Percentiles rank a stretch among this genome's conserved stretches.
Evolutionary conservation across 2,888 invertebrate species (phyloP).

Genomic region (Acheta domesticus): DNA sequence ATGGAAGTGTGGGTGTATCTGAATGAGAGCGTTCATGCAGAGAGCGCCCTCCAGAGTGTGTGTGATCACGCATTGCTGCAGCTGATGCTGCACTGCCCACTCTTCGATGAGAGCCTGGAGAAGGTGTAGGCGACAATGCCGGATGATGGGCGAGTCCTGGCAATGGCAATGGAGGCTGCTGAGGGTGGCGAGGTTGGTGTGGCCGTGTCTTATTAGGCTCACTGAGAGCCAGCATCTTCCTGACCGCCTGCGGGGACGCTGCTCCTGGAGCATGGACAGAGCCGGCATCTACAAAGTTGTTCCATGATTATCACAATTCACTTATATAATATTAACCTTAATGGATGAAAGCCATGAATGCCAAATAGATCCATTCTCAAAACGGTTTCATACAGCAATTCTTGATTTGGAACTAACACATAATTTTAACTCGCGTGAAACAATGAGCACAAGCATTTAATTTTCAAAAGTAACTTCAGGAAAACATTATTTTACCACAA

Average conservation of each 20-base stretch:
- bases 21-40: slow-evolving; percentile 88
- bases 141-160: slow-evolving; percentile 54
- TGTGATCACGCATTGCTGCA: slow-evolving; percentile 55
- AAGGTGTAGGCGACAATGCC: slow-evolving; percentile 50
- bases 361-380: no score
- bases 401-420: no score
- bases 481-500: no score
- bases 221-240: slow-evolving; percentile 88
- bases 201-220: slow-evolving; percentile 85
- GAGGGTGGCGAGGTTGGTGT: slow-evolving; percentile 72
- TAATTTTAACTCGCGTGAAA: no score
- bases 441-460: no score
- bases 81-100: slow-evolving; percentile 41
- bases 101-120: slow-evolving; percentile 55
- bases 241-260: slow-evolving; percentile 94
- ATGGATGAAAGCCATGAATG: no score
- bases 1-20: slow-evolving; percentile 78
- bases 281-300: no score
- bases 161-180: slow-evolving; percentile 54
- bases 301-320: no score
- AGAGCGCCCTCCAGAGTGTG: slow-evolving; percentile 54
- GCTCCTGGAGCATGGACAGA: slow-evolving; percentile 57
- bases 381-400: no score
- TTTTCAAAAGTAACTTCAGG: no score
- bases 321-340: no score